Base-by-base conservation (phyloP, 1,140 invertebrate species). In the Pinna nobilis region DNA sequence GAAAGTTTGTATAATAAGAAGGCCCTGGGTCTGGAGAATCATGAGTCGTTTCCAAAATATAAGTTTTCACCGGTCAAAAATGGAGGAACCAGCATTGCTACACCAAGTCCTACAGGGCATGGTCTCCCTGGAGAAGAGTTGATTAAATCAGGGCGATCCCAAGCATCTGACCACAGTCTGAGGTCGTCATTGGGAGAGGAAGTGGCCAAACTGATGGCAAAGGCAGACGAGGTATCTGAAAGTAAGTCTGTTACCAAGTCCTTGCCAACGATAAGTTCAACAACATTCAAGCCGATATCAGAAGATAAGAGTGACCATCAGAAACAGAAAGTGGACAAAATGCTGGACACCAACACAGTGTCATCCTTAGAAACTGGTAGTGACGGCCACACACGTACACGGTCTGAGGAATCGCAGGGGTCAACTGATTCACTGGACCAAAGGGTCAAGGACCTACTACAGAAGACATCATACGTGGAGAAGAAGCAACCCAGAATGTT, bases 381-480 rank as follows among this genome's bases (percentile, higher is more conserved):
- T 30, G 44, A 66, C 4, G 51, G 28, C 11, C 55, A 47, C 35
- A 15, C 57, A 5, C 51, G 72, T 23, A 64, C 49, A n/a, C 61
- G 30, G 7, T 75, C 73, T 0, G 61, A 69, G 23, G 61, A 67
- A 35, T 70, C 67, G 25, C 61, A 70, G 25, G 63, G 66, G 33
- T 75, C 73, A 1, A 51, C 33, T 39, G 74, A 76, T 47, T 76
- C 74, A 7, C 69, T 80, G 15, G 61, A 64, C 39, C 44, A 60
- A 20, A 41, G 60, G 47, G 73, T 75, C 3, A 55, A 74, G 28
- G 61, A 66, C 30, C 55, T 78, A 15, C 66, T 76, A 59, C 35
- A 73, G 32, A 55, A 68, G 2, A 80, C 78, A 30, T 53, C 70
- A 7, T 70, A 77, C 53, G 55, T 77, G 4, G 69, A 72, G 13